Percentiles rank a stretch among this genome's conserved stretches.
These are phyloP conservation scores for Leptobrachium ailaonicum DNA, from an alignment of 2,113 vertebrate species.

Conservation along the genomic window DNA sequence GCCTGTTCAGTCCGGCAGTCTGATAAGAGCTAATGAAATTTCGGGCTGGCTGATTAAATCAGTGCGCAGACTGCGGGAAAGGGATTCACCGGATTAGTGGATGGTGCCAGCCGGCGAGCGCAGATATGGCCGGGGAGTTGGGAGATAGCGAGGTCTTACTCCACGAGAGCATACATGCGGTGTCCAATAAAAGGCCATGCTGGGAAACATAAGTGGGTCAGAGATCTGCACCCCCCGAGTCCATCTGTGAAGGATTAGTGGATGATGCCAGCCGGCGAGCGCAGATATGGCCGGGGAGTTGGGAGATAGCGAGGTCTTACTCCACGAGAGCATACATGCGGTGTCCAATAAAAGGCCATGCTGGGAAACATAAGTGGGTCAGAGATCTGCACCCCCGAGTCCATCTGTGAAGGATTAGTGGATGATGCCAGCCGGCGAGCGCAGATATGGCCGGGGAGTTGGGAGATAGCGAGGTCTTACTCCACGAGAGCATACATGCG, in stretches of 20 bases:
- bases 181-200: not conserved
- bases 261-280: conserved; percentile 10
- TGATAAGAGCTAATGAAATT: conserved; percentile 49
- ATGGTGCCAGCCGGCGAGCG: conserved; percentile 8
- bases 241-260: no score
- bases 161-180: not conserved
- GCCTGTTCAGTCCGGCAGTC: conserved; percentile 22
- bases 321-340: not conserved
- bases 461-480: not conserved
- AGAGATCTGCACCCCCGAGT: not conserved
- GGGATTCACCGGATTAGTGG: conserved; percentile 40
- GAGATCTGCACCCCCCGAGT: not conserved
- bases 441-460: not conserved
- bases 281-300: not conserved
- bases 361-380: not conserved
- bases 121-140: not conserved
- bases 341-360: not conserved
- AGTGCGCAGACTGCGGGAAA: conserved; percentile 25
- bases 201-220: not conserved
- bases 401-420: no score
- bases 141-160: not conserved
- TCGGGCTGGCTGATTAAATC: conserved; percentile 42
- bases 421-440: conserved; percentile 10
- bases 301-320: not conserved
- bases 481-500: not conserved